phyloP scores from a whole-genome alignment of 2,797 vertebrate species.

The Phalloptychus januarius region DNA sequence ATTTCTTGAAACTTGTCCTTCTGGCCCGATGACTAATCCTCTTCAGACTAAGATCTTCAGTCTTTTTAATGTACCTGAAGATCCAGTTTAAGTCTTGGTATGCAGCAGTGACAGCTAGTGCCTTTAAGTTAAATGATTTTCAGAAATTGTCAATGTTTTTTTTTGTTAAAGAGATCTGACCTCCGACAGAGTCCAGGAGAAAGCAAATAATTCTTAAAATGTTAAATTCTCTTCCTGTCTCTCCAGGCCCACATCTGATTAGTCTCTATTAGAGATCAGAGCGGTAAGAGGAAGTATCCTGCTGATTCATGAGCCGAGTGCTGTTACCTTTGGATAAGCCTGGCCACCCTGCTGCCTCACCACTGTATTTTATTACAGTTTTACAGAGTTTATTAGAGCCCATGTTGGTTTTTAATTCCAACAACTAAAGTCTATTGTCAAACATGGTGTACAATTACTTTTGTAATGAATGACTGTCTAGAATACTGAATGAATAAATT shows the following conservation, averaged over 20 bases:
- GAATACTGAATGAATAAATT: neutral
- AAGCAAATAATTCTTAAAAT: conserved; percentile 9
- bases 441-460: neutral
- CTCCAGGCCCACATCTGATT: conserved; percentile 85
- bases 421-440: conserved; percentile 59
- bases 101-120: neutral
- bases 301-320: conserved; percentile 85
- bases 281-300: conserved; percentile 85
- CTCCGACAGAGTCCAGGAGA: neutral
- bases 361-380: conserved; percentile 83
- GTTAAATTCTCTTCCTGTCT: conserved; percentile 69
- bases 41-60: no score
- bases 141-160: neutral
- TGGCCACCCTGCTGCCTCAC: conserved; percentile 81
- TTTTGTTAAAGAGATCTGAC: neutral
- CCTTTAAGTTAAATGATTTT: neutral
- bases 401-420: conserved; percentile 80
- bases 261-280: conserved; percentile 90
- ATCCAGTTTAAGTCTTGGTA: neutral
- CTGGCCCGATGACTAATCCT: neutral
- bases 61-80: neutral
- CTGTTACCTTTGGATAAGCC: conserved; percentile 90
- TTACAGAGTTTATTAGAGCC: conserved; percentile 85
- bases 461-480: neutral
- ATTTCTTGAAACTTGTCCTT: neutral